Conservation (phyloP, 2,888 invertebrate species). For the Cenopis cana region DNA sequence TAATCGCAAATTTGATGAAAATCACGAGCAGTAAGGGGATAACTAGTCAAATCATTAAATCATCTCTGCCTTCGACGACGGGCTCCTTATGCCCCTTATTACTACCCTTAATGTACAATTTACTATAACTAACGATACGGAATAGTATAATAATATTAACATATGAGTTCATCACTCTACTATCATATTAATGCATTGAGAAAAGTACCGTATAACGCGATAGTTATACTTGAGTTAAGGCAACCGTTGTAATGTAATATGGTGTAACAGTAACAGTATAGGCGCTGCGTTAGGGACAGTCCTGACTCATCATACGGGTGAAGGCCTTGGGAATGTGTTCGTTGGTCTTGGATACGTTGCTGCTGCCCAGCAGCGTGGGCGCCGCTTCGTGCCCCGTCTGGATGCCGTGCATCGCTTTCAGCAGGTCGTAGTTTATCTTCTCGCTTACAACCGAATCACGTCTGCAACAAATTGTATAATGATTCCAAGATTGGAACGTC, state of each 20-base stretch:
- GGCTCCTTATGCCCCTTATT: no score
- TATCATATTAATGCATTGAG: background rate
- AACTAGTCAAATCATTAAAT: no score
- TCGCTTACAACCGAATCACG: constrained; percentile 96
- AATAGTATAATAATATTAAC: constrained; percentile 2
- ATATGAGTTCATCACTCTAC: constrained; percentile 13
- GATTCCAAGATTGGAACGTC: background rate
- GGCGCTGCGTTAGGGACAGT: constrained; percentile 69
- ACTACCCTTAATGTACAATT: background rate
- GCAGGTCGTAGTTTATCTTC: constrained; percentile 95
- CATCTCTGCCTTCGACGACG: no score
- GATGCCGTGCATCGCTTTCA: constrained; percentile 90
- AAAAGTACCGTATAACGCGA: constrained; percentile 12
- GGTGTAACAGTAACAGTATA: constrained; percentile 6
- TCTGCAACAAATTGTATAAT: constrained; percentile 71
- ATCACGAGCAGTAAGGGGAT: no score
- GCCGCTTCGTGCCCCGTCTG: constrained; percentile 89
- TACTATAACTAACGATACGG: constrained; percentile 7
- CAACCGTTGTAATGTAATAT: constrained; percentile 26
- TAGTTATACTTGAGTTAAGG: constrained; percentile 26
- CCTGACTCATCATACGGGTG: constrained; percentile 83
- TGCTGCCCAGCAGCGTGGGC: constrained; percentile 90
- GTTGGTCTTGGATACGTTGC: constrained; percentile 90
- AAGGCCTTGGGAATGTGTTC: constrained; percentile 94
- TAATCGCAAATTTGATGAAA: no score